Conservation (phyloP, 2,797 vertebrate species). For the Furcifer pardalis region DNA sequence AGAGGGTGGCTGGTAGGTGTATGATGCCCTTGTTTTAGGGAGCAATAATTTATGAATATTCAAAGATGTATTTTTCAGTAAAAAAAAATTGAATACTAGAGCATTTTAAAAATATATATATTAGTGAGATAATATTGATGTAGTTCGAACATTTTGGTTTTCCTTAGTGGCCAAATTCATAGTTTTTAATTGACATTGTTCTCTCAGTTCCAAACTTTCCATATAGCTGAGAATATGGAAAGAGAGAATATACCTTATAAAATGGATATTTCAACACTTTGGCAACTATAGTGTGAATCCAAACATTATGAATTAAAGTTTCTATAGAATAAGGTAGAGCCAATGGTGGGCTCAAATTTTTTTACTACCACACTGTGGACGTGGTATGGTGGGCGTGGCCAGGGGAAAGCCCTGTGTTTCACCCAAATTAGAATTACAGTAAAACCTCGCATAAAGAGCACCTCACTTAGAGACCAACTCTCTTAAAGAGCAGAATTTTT, state of each 20-base stretch:
- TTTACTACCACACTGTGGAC: too few species aligned
- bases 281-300: background rate
- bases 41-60: background rate
- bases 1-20: slow-evolving; percentile 92
- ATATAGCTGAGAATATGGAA: background rate
- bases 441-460: too few species aligned
- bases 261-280: background rate
- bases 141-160: background rate
- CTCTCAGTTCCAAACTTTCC: background rate
- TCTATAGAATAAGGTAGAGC: too few species aligned
- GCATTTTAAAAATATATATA: background rate
- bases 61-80: background rate
- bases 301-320: background rate
- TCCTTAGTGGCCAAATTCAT: background rate
- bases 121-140: background rate
- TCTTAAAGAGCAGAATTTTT: too few species aligned
- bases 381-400: too few species aligned
- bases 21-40: background rate
- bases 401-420: too few species aligned
- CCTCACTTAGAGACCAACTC: too few species aligned
- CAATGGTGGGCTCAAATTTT: too few species aligned
- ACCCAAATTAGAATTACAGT: too few species aligned
- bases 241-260: background rate
- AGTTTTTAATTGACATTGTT: background rate
- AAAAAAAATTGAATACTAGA: background rate